Conservation (phyloP, 2,888 invertebrate genomes). For the Caenorhabditis sp. region DNA sequence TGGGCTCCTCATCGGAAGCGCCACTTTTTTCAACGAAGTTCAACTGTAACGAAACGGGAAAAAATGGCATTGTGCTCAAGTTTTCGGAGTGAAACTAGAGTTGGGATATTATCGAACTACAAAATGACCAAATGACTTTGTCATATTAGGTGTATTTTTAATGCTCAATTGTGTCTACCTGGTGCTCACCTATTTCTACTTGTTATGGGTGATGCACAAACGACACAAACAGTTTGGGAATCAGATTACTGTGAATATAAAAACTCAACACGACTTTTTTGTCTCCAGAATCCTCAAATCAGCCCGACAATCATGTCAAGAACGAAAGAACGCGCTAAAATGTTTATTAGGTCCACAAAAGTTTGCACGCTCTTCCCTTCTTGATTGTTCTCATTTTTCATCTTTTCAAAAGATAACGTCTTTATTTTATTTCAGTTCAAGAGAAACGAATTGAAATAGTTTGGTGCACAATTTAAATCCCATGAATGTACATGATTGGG, state of each 20-base stretch:
- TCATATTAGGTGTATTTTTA: constrained; percentile 39
- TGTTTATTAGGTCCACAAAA: too few species aligned
- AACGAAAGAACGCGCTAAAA: constrained; percentile 20
- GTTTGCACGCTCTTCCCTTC: too few species aligned
- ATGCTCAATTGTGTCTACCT: constrained; percentile 26
- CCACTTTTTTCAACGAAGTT: constrained; percentile 37
- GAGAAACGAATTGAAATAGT: too few species aligned
- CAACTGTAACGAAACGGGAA: constrained; percentile 20
- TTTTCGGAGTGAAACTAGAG: constrained; percentile 39
- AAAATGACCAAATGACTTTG: constrained; percentile 15
- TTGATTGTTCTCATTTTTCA: too few species aligned
- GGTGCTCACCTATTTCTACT: constrained; percentile 24
- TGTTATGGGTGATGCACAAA: constrained; percentile 31
- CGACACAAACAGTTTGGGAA: constrained; percentile 10
- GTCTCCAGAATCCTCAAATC: background rate
- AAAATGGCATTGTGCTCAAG: constrained; percentile 41
- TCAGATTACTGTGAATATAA: background rate
- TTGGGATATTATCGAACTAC: background rate
- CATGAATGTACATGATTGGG: background rate
- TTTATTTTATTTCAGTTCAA: too few species aligned
- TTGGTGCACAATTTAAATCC: too few species aligned
- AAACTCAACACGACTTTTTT: background rate
- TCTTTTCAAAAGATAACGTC: too few species aligned
- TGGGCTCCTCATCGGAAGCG: constrained; percentile 11
- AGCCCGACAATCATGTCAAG: background rate